These are phyloP conservation scores for Steinernema hermaphroditum DNA, from an alignment of 2,888 invertebrate species.

Conservation along the genomic window DNA sequence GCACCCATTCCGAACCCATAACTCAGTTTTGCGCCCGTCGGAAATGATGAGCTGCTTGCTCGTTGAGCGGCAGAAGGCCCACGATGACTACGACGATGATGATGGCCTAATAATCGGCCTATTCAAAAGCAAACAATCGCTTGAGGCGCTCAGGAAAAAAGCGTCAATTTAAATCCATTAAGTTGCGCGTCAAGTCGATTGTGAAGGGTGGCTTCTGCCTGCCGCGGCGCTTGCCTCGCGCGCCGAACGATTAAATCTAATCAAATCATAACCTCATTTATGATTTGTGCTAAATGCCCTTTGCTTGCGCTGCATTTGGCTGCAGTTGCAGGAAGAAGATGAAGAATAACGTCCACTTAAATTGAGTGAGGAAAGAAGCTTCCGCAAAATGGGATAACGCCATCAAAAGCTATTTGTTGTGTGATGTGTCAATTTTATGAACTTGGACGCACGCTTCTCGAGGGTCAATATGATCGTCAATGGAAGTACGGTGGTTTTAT, in stretches of 20 bases:
- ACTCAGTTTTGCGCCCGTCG: neutral
- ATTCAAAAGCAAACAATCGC: slow-evolving; percentile 26
- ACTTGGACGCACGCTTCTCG: no score
- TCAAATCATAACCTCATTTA: slow-evolving; percentile 29
- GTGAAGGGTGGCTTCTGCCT: neutral
- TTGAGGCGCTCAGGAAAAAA: slow-evolving; percentile 12
- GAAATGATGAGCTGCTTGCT: slow-evolving; percentile 20
- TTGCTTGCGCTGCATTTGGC: neutral
- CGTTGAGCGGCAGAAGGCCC: neutral
- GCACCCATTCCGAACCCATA: neutral
- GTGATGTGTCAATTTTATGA: no score
- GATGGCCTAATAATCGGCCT: slow-evolving; percentile 21
- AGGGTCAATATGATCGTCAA: no score
- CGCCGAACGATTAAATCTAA: slow-evolving; percentile 27
- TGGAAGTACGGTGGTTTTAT: no score
- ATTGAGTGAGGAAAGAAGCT: no score
- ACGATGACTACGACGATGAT: neutral
- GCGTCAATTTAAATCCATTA: slow-evolving; percentile 13
- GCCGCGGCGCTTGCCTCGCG: neutral
- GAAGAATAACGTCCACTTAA: no score
- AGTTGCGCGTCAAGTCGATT: slow-evolving; percentile 13
- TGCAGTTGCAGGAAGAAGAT: no score
- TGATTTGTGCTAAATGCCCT: slow-evolving; percentile 9
- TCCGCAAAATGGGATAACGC: no score
- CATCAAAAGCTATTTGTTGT: no score